Percentiles rank a stretch among this genome's conserved stretches.
Conservation (phyloP, 2,888 invertebrate species). For the Diogma glabrata region DNA sequence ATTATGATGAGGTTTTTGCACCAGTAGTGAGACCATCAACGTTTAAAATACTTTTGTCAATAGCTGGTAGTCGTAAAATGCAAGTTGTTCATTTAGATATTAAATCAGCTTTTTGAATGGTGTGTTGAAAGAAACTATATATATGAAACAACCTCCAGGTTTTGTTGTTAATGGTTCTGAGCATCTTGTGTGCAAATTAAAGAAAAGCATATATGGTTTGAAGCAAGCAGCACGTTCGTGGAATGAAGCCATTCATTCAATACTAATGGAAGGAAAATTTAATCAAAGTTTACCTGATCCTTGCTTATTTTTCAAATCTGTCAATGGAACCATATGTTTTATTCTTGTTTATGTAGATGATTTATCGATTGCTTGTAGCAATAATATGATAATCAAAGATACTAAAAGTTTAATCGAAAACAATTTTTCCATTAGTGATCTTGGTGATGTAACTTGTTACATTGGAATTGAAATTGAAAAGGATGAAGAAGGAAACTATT, state of each 20-base stretch:
- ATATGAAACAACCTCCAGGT: not conserved
- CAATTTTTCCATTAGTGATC: not conserved
- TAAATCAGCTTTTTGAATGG: not conserved
- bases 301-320: not conserved
- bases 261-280: not conserved
- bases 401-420: not conserved
- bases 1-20: no score
- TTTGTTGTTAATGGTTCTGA: not conserved
- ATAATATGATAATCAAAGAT: not conserved
- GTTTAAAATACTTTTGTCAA: no score
- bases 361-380: not conserved
- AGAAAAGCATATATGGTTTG: not conserved
- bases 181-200: not conserved
- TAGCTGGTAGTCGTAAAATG: no score
- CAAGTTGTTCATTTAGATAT: constrained; percentile 13
- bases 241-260: not conserved
- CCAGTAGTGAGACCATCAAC: no score
- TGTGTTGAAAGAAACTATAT: not conserved
- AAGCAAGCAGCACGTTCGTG: not conserved
- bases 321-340: not conserved
- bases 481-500: not conserved
- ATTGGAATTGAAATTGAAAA: not conserved
- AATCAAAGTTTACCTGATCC: not conserved
- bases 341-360: not conserved
- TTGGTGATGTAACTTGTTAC: not conserved